These are phyloP conservation scores for Polydesmus complanatus DNA, from an alignment of 2,888 invertebrate genomes.

Conservation along the genomic window DNA sequence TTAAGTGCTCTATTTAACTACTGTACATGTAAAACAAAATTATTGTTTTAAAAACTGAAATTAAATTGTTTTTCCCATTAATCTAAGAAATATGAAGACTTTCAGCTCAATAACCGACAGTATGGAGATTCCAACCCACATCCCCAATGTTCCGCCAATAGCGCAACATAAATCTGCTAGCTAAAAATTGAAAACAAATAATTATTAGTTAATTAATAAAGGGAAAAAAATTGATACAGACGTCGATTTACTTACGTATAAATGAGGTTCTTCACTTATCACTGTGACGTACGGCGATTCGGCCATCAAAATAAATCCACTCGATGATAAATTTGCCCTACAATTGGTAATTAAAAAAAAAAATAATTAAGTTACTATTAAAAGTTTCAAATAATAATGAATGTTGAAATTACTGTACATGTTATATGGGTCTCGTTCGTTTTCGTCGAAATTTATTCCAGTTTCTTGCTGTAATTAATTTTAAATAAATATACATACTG, in stretches of 20 bases:
- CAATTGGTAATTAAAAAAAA: no score
- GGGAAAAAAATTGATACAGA: background rate
- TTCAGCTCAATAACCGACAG: background rate
- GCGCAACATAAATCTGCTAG: background rate
- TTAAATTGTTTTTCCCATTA: background rate
- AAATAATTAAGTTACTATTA: no score
- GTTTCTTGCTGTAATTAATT: no score
- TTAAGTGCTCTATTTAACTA: no score
- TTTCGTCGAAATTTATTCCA: no score
- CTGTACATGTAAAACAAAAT: no score
- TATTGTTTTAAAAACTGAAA: no score
- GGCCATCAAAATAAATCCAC: background rate
- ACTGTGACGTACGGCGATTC: background rate
- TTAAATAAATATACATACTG: no score
- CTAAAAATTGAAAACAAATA: background rate
- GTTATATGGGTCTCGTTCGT: no score
- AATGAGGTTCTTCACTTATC: background rate
- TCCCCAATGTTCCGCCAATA: background rate
- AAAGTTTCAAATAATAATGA: no score
- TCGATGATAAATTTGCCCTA: background rate
- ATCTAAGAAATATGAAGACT: background rate
- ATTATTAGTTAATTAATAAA: no score
- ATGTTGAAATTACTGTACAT: no score
- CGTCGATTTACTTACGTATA: background rate
- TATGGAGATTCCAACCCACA: background rate